Conservation (phyloP, 2,113 vertebrate genomes). For the Lophochroa leadbeateri region DNA sequence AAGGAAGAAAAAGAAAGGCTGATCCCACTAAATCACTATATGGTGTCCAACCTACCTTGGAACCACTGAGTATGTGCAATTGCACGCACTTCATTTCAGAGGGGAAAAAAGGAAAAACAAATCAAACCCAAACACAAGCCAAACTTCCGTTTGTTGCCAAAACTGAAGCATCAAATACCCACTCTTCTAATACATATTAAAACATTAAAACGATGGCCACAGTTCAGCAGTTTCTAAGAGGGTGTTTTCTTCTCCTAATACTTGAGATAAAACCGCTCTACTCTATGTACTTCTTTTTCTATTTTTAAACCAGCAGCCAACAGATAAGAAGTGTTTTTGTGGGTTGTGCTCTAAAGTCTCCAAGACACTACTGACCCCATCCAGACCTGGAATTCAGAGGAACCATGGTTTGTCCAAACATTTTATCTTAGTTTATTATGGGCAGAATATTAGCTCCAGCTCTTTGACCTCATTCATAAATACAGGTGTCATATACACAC, state of each 20-base stretch:
- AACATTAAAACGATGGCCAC: accelerated
- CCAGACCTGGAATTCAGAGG: not conserved
- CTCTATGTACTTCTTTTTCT: not conserved
- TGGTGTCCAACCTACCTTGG: not conserved
- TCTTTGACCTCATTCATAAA: not conserved
- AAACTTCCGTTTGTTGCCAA: not conserved
- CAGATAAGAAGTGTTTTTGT: not conserved
- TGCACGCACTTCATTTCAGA: not conserved
- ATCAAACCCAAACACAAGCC: not conserved
- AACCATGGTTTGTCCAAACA: not conserved
- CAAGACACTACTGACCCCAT: not conserved
- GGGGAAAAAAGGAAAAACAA: accelerated
- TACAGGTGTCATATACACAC: not conserved
- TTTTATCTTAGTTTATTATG: not conserved
- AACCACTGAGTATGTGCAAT: not conserved
- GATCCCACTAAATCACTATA: not conserved
- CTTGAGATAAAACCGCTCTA: not conserved
- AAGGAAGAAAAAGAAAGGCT: not conserved
- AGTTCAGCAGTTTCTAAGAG: not conserved
- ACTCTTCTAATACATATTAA: not conserved
- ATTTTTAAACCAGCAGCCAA: not conserved
- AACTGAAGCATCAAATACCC: not conserved
- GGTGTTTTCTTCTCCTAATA: not conserved
- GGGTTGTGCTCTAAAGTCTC: not conserved
- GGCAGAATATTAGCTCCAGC: not conserved